Evolutionary conservation across 2,113 vertebrate species (phyloP).

Genomic region (Platichthys stellatus): DNA sequence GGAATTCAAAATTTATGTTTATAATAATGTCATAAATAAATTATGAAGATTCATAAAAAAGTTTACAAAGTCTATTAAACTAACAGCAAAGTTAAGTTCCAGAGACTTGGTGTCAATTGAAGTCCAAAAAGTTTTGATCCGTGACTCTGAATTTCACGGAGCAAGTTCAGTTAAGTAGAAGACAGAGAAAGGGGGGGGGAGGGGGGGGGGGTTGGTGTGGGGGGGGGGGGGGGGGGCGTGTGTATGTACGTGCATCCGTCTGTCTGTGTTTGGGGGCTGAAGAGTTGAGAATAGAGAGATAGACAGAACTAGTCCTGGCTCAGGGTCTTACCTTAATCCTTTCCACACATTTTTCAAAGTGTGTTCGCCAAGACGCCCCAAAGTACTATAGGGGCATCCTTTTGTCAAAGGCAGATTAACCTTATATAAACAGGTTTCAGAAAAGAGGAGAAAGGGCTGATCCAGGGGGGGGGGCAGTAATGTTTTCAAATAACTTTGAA

Average conservation of each 20-base stretch:
- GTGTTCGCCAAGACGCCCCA: conserved; percentile 56
- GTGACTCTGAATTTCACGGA: conserved; percentile 38
- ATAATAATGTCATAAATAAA: not conserved
- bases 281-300: conserved; percentile 56
- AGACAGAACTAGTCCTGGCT: conserved; percentile 65
- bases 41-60: not conserved
- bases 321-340: conserved; percentile 78
- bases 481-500: conserved; percentile 59
- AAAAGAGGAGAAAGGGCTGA: conserved; percentile 49
- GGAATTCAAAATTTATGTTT: not conserved
- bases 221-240: not conserved
- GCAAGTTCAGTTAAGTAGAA: conserved; percentile 58
- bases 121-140: conserved; percentile 51
- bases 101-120: not conserved
- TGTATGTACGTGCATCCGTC: conserved; percentile 43
- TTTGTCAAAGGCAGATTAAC: conserved; percentile 76
- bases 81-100: not conserved
- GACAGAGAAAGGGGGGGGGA: conserved; percentile 6
- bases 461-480: conserved; percentile 20
- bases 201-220: too few relatives aligned
- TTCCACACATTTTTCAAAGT: conserved; percentile 74
- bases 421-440: conserved; percentile 74
- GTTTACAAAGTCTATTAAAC: not conserved
- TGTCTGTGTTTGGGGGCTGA: conserved; percentile 60
- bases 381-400: conserved; percentile 67